Conservation (phyloP, 2,888 invertebrate genomes). For the Lasioglossum figueresi region DNA sequence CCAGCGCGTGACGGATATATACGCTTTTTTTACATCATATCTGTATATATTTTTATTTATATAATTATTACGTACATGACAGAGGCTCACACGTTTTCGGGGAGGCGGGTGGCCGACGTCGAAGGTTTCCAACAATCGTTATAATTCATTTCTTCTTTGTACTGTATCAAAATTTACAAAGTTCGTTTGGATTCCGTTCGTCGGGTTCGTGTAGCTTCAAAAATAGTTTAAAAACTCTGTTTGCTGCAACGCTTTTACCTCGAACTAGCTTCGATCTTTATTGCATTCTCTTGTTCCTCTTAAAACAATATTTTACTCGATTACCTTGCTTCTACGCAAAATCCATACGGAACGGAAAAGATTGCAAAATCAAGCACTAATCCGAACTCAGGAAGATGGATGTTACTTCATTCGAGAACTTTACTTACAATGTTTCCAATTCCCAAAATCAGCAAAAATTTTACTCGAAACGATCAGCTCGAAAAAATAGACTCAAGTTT, state of each 20-base stretch:
- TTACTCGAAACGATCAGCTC: no score
- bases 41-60: slow-evolving; percentile 44
- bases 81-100: slow-evolving; percentile 37
- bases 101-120: slow-evolving; percentile 28
- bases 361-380: background rate
- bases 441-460: background rate
- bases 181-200: background rate
- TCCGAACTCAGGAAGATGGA: background rate
- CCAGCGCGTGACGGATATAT: slow-evolving; percentile 71
- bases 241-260: background rate
- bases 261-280: background rate
- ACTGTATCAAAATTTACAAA: slow-evolving; percentile 13
- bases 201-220: background rate
- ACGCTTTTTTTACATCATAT: slow-evolving; percentile 52
- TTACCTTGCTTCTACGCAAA: background rate
- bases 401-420: background rate
- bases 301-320: background rate
- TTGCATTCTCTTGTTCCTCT: background rate
- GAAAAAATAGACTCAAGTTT: no score
- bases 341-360: no score
- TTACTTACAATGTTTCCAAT: background rate
- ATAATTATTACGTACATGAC: slow-evolving; percentile 45
- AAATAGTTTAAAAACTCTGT: slow-evolving; percentile 5
- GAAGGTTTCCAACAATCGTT: background rate
- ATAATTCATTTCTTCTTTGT: slow-evolving; percentile 3